phyloP scores from a whole-genome alignment of 1,140 invertebrate species.

The Glossosoma conforme region DNA sequence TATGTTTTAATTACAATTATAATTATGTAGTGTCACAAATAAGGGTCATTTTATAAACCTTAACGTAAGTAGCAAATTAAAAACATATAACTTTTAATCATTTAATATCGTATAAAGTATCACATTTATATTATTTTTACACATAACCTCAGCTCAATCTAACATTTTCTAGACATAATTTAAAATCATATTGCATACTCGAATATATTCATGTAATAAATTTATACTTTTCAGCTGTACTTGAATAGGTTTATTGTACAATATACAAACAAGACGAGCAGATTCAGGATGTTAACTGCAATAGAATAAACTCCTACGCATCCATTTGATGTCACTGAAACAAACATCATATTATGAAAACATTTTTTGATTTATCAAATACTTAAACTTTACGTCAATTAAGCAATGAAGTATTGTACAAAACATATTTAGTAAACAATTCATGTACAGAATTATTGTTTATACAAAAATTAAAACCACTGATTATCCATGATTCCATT shows the following conservation, averaged over 20 bases:
- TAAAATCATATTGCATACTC: not conserved
- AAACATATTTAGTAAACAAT: no score
- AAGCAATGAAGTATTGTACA: no score
- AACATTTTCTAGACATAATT: conserved; percentile 6
- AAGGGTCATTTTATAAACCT: no score
- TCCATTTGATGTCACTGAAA: conserved; percentile 20
- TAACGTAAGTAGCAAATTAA: conserved; percentile 1
- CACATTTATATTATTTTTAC: conserved; percentile 13
- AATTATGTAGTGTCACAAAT: no score
- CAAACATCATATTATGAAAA: conserved; percentile 5
- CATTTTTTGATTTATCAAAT: no score
- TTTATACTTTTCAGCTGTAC: conserved; percentile 14
- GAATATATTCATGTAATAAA: not conserved
- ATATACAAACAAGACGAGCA: not conserved
- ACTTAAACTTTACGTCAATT: no score
- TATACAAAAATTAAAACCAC: no score
- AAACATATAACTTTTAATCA: conserved; percentile 6
- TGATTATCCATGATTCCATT: no score
- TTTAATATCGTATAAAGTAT: conserved; percentile 23
- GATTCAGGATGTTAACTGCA: not conserved
- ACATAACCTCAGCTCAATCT: not conserved
- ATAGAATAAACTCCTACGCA: not conserved
- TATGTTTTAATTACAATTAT: no score
- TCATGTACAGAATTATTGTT: no score
- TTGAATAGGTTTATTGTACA: conserved; percentile 10